A percentile compares a stretch with the other conserved stretches of the same genome.
Evolutionary conservation across 2,113 vertebrate species (phyloP).

Genomic region (Daubentonia madagascariensis): DNA sequence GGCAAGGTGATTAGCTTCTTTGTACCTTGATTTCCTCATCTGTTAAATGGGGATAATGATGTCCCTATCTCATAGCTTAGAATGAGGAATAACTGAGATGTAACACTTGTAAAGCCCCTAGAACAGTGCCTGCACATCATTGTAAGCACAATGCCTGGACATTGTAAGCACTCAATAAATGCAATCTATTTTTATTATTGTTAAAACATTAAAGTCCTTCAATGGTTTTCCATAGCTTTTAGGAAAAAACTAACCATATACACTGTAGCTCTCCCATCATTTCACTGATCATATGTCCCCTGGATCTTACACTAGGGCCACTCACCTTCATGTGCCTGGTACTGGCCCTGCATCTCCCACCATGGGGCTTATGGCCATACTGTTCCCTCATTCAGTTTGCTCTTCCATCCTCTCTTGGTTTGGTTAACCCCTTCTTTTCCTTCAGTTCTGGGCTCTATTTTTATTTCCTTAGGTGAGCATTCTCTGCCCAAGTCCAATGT

Average conservation of each 20-base stretch:
- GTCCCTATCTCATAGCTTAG: background rate
- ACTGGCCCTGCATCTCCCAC: background rate
- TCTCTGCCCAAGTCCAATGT: background rate
- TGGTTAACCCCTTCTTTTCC: background rate
- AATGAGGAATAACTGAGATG: background rate
- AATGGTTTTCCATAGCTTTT: background rate
- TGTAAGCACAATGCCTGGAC: background rate
- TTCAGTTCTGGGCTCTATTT: background rate
- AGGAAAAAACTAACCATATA: background rate
- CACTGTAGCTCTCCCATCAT: rapidly evolving
- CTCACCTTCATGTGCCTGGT: background rate
- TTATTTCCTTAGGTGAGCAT: background rate
- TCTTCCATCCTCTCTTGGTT: background rate
- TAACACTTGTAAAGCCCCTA: background rate
- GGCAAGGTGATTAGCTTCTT: background rate
- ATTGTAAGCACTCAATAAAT: background rate
- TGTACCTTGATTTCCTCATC: background rate
- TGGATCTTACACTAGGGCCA: background rate
- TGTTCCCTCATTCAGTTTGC: background rate
- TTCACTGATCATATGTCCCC: background rate
- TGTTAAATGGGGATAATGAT: background rate
- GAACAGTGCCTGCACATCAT: background rate
- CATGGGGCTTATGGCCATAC: background rate
- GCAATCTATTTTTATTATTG: background rate
- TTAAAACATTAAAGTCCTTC: background rate